Conservation (phyloP, 2,888 invertebrate genomes). For the Glomeris marginata region DNA sequence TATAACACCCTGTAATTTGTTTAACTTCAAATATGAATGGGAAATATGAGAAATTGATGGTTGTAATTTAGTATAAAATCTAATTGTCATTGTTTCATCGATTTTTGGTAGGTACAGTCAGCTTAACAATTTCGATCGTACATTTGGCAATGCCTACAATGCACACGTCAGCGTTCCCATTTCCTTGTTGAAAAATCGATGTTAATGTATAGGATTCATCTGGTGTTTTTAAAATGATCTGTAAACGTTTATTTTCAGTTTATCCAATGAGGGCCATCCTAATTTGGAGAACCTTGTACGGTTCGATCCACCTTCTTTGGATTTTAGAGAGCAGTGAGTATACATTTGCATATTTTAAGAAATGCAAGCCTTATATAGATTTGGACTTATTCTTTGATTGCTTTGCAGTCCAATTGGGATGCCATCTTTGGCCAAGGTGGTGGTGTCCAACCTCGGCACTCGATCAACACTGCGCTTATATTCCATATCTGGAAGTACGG, state of each 20-base stretch:
- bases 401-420: constrained; percentile 62
- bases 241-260: constrained; percentile 1
- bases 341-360: background rate
- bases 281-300: constrained; percentile 22
- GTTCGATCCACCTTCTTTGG: constrained; percentile 50
- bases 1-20: too few relatives aligned
- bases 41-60: too few relatives aligned
- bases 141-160: too few relatives aligned
- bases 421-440: constrained; percentile 71
- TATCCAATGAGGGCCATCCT: background rate
- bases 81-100: too few relatives aligned
- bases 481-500: constrained; percentile 85
- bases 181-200: too few relatives aligned
- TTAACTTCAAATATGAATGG: too few relatives aligned
- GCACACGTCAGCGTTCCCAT: too few relatives aligned
- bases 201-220: too few relatives aligned
- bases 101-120: too few relatives aligned
- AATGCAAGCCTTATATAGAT: background rate
- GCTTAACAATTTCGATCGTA: too few relatives aligned
- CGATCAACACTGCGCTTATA: constrained; percentile 79
- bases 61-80: too few relatives aligned
- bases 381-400: constrained; percentile 7
- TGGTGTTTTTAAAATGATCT: too few relatives aligned
- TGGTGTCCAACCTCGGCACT: constrained; percentile 67
- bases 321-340: constrained; percentile 52